Conservation (phyloP, 1,140 invertebrate genomes). For the Lepidurus packardi region DNA sequence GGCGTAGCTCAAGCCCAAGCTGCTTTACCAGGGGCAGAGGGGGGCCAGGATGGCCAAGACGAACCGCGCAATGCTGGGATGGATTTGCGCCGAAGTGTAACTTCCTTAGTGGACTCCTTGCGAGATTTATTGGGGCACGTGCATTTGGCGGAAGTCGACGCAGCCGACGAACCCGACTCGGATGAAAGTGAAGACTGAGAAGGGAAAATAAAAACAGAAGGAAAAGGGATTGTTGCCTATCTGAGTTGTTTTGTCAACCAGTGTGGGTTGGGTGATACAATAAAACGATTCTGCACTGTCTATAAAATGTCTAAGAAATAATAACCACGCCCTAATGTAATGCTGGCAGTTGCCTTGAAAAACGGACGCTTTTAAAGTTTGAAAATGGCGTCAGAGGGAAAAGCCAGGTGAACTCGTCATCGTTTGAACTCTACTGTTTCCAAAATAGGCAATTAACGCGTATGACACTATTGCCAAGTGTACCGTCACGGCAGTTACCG, state of each 20-base stretch:
- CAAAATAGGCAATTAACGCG: background rate
- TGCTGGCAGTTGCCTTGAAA: background rate
- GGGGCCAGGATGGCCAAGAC: conserved; percentile 27
- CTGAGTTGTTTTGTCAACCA: background rate
- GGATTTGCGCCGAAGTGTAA: conserved; percentile 58
- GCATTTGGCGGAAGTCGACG: conserved; percentile 48
- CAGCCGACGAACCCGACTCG: conserved; percentile 42
- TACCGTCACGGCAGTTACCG: too few relatives aligned
- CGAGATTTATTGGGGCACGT: conserved; percentile 63
- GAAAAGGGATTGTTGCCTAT: background rate
- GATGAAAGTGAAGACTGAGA: conserved; percentile 39
- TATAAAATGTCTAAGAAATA: background rate
- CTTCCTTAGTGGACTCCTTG: conserved; percentile 63
- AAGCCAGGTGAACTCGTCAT: background rate
- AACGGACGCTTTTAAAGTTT: background rate
- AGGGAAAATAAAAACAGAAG: background rate
- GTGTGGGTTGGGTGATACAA: background rate
- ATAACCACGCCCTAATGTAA: background rate
- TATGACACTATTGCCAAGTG: too few relatives aligned
- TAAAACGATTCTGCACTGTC: background rate
- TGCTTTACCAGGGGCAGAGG: conserved; percentile 30
- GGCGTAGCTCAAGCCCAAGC: conserved; percentile 24
- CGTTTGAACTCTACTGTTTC: background rate
- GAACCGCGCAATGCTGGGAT: conserved; percentile 37
- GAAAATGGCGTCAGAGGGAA: background rate